Percentiles rank a stretch among this genome's conserved stretches.
Evolutionary conservation across 2,797 vertebrate genomes (phyloP).

Genomic region (Semotilus atromaculatus): DNA sequence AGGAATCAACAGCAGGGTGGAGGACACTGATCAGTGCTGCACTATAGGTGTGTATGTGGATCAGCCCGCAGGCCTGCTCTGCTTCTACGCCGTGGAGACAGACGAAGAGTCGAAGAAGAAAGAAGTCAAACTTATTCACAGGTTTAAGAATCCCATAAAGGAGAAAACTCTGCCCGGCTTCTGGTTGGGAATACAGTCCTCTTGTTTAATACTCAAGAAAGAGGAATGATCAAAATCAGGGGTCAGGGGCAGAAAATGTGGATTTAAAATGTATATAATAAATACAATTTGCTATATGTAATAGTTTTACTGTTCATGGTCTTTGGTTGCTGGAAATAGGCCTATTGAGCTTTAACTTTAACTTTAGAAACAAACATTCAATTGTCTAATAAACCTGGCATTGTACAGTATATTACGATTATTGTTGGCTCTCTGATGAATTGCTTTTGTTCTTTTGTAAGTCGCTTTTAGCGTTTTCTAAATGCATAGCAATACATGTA

Average conservation of each 20-base stretch:
- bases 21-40: conserved; percentile 55
- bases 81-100: conserved; percentile 67
- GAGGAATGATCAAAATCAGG: conserved; percentile 28
- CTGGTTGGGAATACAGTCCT: conserved; percentile 70
- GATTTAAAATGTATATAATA: background rate
- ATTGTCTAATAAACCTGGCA: background rate
- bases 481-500: too few species aligned
- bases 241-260: background rate
- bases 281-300: background rate
- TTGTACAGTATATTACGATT: background rate
- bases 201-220: conserved; percentile 64
- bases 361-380: background rate
- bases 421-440: background rate
- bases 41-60: conserved; percentile 75
- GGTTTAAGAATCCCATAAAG: conserved; percentile 58
- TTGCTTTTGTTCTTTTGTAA: background rate
- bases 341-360: background rate
- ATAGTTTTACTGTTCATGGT: background rate
- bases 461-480: background rate
- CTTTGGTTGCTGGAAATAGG: background rate
- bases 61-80: conserved; percentile 72
- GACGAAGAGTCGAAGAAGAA: conserved; percentile 22
- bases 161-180: conserved; percentile 73
- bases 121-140: conserved; percentile 67
- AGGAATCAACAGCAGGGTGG: conserved; percentile 58